Conservation (phyloP, 1,140 invertebrate genomes). For the Ceratosolen solmsi region DNA sequence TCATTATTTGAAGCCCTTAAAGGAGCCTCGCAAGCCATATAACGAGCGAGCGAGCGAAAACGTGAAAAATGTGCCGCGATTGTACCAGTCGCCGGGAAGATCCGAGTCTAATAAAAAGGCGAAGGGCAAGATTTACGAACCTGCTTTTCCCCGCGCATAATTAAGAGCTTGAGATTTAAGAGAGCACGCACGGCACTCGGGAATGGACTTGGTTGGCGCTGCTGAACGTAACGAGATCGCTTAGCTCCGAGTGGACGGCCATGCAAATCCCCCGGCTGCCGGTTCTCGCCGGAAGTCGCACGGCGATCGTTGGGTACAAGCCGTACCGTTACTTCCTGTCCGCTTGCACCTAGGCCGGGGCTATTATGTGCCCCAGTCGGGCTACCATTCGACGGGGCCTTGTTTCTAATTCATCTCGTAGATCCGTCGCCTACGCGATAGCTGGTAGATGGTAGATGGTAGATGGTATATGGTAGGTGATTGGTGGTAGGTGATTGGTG, state of each 20-base stretch:
- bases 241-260: constrained; percentile 14
- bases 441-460: too few relatives aligned
- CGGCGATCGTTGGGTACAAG: constrained; percentile 56
- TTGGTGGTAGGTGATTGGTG: background rate
- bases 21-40: too few relatives aligned
- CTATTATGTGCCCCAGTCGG: constrained; percentile 22
- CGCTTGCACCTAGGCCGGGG: constrained; percentile 9
- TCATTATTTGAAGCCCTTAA: too few relatives aligned
- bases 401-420: background rate
- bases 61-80: too few relatives aligned
- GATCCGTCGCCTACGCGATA: background rate
- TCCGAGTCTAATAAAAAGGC: too few relatives aligned
- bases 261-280: constrained; percentile 52
- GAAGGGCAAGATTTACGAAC: background rate
- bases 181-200: background rate
- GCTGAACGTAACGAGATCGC: background rate
- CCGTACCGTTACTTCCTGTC: constrained; percentile 69
- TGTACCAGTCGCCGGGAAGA: too few relatives aligned
- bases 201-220: background rate
- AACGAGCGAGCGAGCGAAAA: too few relatives aligned
- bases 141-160: background rate
- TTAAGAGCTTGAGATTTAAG: background rate
- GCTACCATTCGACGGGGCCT: constrained; percentile 32
- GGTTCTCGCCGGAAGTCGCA: constrained; percentile 61
- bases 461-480: too few relatives aligned